A percentile compares a stretch with the other conserved stretches of the same genome.
Conservation (phyloP, 1,140 invertebrate species). For the Neuroterus valhalla region DNA sequence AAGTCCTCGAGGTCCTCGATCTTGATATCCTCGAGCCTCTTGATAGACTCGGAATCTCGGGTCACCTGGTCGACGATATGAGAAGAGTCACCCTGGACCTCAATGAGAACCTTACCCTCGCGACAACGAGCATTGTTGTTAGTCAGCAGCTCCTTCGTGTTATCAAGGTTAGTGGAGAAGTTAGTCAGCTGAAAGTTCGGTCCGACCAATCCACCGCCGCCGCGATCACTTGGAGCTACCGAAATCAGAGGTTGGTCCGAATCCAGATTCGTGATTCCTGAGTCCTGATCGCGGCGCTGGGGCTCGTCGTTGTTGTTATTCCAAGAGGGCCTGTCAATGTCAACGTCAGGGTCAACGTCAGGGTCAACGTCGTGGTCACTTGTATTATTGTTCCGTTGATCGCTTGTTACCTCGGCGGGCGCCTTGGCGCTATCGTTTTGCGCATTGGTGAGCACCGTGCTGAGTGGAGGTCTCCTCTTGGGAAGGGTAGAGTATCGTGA, state of each 20-base stretch:
- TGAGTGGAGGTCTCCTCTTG: constrained; percentile 48
- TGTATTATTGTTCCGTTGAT: constrained; percentile 43
- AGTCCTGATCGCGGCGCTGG: constrained; percentile 38
- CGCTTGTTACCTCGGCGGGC: constrained; percentile 62
- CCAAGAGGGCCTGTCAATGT: too few relatives aligned
- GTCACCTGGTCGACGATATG: constrained; percentile 31
- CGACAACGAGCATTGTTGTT: constrained; percentile 63
- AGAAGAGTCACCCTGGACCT: constrained; percentile 9
- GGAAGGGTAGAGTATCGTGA: constrained; percentile 44
- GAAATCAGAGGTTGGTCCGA: not conserved
- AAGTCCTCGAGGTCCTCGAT: not conserved
- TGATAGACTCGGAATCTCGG: constrained; percentile 1
- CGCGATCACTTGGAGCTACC: not conserved
- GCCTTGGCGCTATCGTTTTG: constrained; percentile 51
- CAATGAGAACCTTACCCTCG: constrained; percentile 53
- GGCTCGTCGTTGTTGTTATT: constrained; percentile 47
- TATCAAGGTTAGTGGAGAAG: constrained; percentile 54
- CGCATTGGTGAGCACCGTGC: constrained; percentile 56
- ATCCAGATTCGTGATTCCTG: constrained; percentile 31
- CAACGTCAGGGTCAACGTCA: constrained; percentile 37
- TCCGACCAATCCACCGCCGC: not conserved
- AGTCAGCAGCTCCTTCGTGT: constrained; percentile 64
- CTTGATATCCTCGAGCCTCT: not conserved
- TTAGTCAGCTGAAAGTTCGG: constrained; percentile 34
- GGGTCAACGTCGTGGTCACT: constrained; percentile 41